Conservation (phyloP, 2,888 invertebrate species). For the Abrostola tripartita region DNA sequence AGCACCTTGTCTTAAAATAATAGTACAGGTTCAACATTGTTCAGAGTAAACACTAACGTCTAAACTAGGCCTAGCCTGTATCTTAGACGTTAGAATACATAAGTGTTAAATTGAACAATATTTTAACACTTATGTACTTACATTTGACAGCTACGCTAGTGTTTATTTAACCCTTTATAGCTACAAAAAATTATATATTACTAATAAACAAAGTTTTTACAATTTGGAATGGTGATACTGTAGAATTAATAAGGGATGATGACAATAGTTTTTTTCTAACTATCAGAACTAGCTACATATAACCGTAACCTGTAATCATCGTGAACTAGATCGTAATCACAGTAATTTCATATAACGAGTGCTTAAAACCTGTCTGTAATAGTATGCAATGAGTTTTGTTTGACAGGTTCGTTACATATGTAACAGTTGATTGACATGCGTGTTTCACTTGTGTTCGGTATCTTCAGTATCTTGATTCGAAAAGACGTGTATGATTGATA, state of each 20-base stretch:
- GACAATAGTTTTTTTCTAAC: conserved; percentile 19
- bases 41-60: too few relatives aligned
- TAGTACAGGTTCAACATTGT: too few relatives aligned
- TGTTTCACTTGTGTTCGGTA: conserved; percentile 8
- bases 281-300: conserved; percentile 27
- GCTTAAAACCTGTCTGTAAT: conserved; percentile 28
- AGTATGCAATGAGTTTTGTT: conserved; percentile 24
- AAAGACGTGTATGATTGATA: conserved; percentile 11
- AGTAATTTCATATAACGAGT: conserved; percentile 43
- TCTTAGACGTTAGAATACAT: too few relatives aligned
- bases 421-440: conserved; percentile 7
- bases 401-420: conserved; percentile 33
- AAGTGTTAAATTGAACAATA: too few relatives aligned
- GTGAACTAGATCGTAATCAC: conserved; percentile 39
- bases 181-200: too few relatives aligned
- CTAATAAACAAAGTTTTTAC: too few relatives aligned
- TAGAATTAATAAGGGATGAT: conserved; percentile 10
- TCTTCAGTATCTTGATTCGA: not conserved
- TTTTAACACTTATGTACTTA: too few relatives aligned
- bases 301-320: conserved; percentile 28
- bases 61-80: too few relatives aligned
- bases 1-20: too few relatives aligned
- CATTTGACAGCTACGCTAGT: too few relatives aligned
- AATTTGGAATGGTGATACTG: too few relatives aligned
- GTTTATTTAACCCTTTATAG: too few relatives aligned